Conservation (phyloP, 2,797 vertebrate genomes). For the Lacerta viridis region DNA sequence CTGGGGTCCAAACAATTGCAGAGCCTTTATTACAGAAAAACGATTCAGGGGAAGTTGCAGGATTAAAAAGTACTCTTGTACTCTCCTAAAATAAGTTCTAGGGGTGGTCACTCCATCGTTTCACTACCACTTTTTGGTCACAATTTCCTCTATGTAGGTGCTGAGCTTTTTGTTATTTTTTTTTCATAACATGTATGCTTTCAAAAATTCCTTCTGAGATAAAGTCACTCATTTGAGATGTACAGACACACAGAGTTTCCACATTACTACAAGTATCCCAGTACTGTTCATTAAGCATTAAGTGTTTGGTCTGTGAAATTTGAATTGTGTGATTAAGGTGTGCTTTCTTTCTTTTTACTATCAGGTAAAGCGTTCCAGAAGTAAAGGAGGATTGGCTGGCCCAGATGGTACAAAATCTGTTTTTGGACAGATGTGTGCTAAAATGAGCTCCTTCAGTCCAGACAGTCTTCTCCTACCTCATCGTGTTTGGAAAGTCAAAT, state of each 20-base stretch:
- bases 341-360: background rate
- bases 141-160: background rate
- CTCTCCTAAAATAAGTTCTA: background rate
- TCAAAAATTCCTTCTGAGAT: background rate
- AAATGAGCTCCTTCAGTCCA: constrained; percentile 97
- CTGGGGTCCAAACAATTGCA: background rate
- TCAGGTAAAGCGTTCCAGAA: constrained; percentile 98
- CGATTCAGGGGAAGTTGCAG: background rate
- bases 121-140: background rate
- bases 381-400: constrained; percentile 98
- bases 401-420: constrained; percentile 98
- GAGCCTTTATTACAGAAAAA: background rate
- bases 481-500: constrained; percentile 99
- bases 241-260: background rate
- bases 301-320: background rate
- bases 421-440: constrained; percentile 99
- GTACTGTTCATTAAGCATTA: background rate
- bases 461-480: constrained; percentile 97
- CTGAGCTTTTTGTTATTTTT: too few species aligned
- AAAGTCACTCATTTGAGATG: background rate
- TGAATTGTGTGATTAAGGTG: background rate
- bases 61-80: background rate
- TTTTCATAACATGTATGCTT: background rate
- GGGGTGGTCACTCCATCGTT: background rate
- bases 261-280: background rate